These are phyloP conservation scores for Pteropus rufus DNA, from an alignment of 2,797 vertebrate species.

Conservation along the genomic window DNA sequence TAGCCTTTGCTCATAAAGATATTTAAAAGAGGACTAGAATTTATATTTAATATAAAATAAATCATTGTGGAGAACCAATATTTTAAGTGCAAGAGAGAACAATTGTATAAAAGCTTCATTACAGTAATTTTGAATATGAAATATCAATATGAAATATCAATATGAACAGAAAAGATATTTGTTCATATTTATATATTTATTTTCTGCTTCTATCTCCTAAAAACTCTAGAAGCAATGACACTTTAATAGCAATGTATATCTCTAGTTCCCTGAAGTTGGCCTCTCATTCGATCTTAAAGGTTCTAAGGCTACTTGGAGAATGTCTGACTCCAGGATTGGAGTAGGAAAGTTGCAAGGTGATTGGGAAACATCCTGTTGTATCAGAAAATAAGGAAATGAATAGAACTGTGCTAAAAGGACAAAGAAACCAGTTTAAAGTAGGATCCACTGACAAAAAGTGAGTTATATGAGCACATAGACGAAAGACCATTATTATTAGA, in stretches of 20 bases:
- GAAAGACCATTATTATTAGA: background rate
- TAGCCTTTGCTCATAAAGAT: background rate
- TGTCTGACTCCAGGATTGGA: background rate
- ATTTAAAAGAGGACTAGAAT: background rate
- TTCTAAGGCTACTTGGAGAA: background rate
- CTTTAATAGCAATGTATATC: background rate
- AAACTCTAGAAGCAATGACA: background rate
- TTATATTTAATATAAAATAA: background rate
- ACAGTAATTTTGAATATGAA: background rate
- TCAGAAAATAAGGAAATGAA: background rate
- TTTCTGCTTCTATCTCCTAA: background rate
- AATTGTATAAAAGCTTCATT: background rate
- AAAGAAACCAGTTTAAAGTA: background rate
- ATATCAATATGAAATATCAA: background rate
- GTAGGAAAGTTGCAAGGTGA: background rate
- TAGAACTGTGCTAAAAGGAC: background rate
- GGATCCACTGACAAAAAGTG: background rate
- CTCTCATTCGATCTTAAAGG: background rate
- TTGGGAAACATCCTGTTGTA: background rate
- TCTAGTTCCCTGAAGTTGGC: background rate
- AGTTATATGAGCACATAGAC: background rate
- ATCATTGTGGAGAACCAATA: background rate
- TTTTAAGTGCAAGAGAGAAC: background rate
- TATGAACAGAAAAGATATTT: background rate
- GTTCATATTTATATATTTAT: background rate